Base-by-base conservation (phyloP, 64 coral and sea anemone genomes). In the Catalaphyllia jardinei region DNA sequence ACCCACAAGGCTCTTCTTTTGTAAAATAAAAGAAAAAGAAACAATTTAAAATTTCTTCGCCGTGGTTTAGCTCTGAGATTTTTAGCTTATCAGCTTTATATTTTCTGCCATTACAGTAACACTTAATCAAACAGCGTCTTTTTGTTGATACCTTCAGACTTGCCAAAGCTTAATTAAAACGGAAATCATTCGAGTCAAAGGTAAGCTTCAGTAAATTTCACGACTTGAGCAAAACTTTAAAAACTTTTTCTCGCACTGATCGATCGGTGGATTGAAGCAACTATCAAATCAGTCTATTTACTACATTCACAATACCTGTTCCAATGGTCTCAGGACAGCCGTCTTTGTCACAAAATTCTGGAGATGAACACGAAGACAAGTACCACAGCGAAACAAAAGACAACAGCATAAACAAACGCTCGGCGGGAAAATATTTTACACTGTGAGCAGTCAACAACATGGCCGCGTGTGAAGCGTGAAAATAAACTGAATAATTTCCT, bases 301-400 rank as follows among this genome's bases (percentile, higher is more conserved):
- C 50, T 25, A 29, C 7, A 13, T 52, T 24, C 4, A 57, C 14
- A 50, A 79, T 55, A 85, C 81, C 81, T 85, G 71, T 71, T 85
- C 39, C 24, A 24, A 1, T 4, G 81, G 71, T 24, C 24, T n/a
- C 81, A 15, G 33, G 0, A 71, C 81, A 85, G 6, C 81, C 81
- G 25, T 85, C 81, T 85, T 85, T 85, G 31, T 85, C 81, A 4
- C 81, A 85, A 85, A 52, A 85, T 14, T 63, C 81, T 28, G 35
- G 60, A 69, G 81, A 27, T 25, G 81, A 50, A 85, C 30, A 62
- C 10, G 35, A 17, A 4, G 62, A 71, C 8, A 71, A 71, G 38
- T 46, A 71, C 62, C 81, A 85, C 22, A 71, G 14, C 33, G 63
- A 85, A 69, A 85, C 81, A 71, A 85, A 85, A 46, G 31, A 85